phyloP scores from a whole-genome alignment of 2,113 vertebrate genomes.

The Bubalus kerabau region DNA sequence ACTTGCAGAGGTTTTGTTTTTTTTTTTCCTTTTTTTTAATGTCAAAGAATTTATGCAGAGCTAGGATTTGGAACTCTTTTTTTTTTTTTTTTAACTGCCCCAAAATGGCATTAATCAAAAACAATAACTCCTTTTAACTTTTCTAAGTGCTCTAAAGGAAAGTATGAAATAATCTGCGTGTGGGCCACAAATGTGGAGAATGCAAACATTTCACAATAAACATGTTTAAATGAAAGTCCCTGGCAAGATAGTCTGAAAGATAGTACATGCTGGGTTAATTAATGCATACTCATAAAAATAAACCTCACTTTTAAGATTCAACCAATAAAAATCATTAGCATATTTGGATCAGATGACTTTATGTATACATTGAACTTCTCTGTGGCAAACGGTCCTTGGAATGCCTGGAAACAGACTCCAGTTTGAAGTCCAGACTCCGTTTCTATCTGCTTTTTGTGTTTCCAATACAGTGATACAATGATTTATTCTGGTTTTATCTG shows the following conservation, averaged over 20 bases:
- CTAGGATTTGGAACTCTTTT: conserved; percentile 70
- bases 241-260: conserved; percentile 93
- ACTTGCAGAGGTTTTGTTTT: conserved; percentile 51
- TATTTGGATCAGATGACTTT: conserved; percentile 89
- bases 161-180: conserved; percentile 99
- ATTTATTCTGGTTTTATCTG: conserved; percentile 82
- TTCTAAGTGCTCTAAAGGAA: conserved; percentile 88
- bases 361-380: conserved; percentile 78
- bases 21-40: conserved; percentile 27
- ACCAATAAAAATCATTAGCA: conserved; percentile 96
- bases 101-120: conserved; percentile 96
- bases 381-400: conserved; percentile 71
- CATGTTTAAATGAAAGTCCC: conserved; percentile 98
- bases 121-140: conserved; percentile 98
- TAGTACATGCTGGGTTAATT: conserved; percentile 99
- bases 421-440: conserved; percentile 67
- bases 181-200: conserved; percentile 96
- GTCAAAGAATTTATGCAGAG: conserved; percentile 74
- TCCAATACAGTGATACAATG: conserved; percentile 61
- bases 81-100: conserved; percentile 52
- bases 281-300: conserved; percentile 97
- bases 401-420: conserved; percentile 73
- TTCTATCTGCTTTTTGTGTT: conserved; percentile 65
- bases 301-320: conserved; percentile 93
- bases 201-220: conserved; percentile 99